Evolutionary conservation across 2,797 vertebrate genomes (phyloP).

Genomic region (Muscicapa striata): DNA sequence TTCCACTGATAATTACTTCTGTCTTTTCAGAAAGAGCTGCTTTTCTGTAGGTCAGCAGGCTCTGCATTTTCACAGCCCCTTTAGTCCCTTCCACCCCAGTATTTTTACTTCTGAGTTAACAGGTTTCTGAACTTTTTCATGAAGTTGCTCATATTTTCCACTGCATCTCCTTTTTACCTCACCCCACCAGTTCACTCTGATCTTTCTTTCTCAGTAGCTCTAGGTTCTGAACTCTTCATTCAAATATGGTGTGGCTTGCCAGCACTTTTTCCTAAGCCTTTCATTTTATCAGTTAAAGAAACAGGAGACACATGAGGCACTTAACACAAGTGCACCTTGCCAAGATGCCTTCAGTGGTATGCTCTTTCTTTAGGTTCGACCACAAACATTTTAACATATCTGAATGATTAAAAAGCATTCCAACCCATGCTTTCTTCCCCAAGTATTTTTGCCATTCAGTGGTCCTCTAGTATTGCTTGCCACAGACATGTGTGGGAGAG

Average conservation of each 20-base stretch:
- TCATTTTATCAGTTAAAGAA: slow-evolving; percentile 43
- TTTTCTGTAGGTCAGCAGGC: background rate
- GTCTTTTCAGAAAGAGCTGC: background rate
- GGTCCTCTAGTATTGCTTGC: background rate
- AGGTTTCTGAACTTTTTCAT: background rate
- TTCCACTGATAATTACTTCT: background rate
- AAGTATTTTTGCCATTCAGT: background rate
- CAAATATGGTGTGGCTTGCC: slow-evolving; percentile 21
- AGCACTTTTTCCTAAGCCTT: slow-evolving; percentile 11
- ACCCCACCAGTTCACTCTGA: background rate
- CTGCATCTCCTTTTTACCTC: background rate
- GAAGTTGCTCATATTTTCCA: slow-evolving; percentile 41
- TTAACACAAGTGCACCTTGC: background rate
- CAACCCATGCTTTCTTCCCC: background rate
- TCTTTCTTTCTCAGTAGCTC: slow-evolving; percentile 9
- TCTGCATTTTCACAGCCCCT: background rate
- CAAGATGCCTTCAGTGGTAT: background rate
- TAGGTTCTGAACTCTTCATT: slow-evolving; percentile 25
- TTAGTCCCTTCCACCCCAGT: background rate
- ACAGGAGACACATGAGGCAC: background rate
- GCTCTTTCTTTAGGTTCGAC: background rate
- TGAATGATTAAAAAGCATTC: background rate
- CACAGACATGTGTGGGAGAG: background rate
- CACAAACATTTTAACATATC: background rate
- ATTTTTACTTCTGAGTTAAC: background rate